Conservation (phyloP, 1,140 invertebrate species). For the Drosophila watanabei region DNA sequence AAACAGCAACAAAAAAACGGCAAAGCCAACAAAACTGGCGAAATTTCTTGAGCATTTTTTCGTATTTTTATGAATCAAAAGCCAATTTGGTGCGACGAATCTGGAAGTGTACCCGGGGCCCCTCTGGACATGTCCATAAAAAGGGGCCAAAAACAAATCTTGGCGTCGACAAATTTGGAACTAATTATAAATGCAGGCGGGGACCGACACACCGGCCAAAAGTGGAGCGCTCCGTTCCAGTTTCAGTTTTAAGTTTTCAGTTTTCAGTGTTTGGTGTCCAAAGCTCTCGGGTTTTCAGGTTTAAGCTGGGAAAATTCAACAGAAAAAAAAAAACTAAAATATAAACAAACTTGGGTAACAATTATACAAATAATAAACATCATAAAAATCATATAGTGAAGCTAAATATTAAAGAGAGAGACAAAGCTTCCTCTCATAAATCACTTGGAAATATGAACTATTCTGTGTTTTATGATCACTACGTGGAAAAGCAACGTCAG, state of each 20-base stretch:
- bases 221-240: constrained; percentile 48
- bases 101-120: constrained; percentile 39
- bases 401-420: neutral
- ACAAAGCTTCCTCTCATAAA: neutral
- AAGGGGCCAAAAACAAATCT: constrained; percentile 51
- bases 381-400: neutral
- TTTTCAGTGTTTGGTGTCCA: constrained; percentile 9
- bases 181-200: constrained; percentile 81
- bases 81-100: constrained; percentile 62
- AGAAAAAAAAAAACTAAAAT: neutral
- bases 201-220: constrained; percentile 51
- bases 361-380: neutral
- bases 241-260: constrained; percentile 44
- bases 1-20: neutral
- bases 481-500: neutral
- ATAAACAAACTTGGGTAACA: neutral
- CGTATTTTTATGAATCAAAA: constrained; percentile 71
- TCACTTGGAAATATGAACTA: neutral
- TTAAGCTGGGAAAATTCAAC: neutral
- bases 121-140: constrained; percentile 69
- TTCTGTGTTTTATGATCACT: neutral
- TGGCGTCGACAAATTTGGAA: constrained; percentile 76
- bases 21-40: constrained; percentile 9
- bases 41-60: constrained; percentile 39
- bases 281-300: neutral